Base-by-base conservation (phyloP, 1,140 invertebrate genomes). In the Hetaerina americana region DNA sequence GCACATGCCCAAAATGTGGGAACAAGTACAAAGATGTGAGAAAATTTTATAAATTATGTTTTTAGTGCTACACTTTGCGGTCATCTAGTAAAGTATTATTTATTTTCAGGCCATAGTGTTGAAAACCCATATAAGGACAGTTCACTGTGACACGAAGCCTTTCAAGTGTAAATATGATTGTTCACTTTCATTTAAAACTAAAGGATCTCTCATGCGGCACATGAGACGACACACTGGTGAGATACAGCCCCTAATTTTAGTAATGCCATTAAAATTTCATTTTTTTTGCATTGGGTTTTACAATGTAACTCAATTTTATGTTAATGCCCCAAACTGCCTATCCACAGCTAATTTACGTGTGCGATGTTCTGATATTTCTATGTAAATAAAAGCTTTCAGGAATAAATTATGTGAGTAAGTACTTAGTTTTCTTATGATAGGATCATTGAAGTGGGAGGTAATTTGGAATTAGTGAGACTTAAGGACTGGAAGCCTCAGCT, bases 21-120 rank as follows among this genome's bases (percentile, higher is more conserved):
- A 68, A 68, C 27, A 26, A 18, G 1, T 68, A 68, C 24, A 68
- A 28, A 68, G 67, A 68, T 68, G 67, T 68, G 12, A 68, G 67
- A n/a, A n/a, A n/a, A n/a, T n/a, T 28, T 68, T 68, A 18, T 68
- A 5, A 22, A 57, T 28, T 15, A 26, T 25, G 18, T 68, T 26
- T 1, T 18, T 68, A 5, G n/a, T n/a, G 5, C 24, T 5, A 3
- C 26, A 24, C 26, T 5, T 15, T 26, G 12, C n/a, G 15, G 12
- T 5, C 2, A 18, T 68, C 25, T 68, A 25, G 15, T 26, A 10
- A 26, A 25, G 12, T 6, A 18, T 2, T 68, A 15, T 28, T 26
- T 28, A 24, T 5, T 57, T 57, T 57, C 67, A 68, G 67, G 12
- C 67, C 6, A 68, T 28, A 3, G 27, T 68, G 18, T 15, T 68